A percentile compares a stretch with the other conserved stretches of the same genome.
Conservation (phyloP, 2,797 vertebrate species). For the Platalea minor region DNA sequence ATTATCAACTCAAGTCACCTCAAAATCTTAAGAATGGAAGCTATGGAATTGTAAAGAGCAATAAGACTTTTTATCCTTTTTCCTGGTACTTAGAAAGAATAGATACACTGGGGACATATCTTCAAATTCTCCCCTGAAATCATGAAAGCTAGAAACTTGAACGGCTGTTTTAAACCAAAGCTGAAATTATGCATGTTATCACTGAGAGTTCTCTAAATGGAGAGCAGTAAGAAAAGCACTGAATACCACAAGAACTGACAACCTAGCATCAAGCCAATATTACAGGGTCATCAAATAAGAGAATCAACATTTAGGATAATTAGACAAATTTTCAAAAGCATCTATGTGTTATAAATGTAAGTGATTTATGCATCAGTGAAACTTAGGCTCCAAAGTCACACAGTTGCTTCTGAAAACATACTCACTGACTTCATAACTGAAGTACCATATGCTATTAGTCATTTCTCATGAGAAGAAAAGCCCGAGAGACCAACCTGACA, state of each 20-base stretch:
- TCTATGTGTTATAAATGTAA: not conserved
- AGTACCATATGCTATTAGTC: constrained; percentile 42
- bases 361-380: constrained; percentile 4
- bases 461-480: constrained; percentile 57
- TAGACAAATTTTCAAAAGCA: not conserved
- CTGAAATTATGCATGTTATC: not conserved
- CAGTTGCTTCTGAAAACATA: constrained; percentile 28
- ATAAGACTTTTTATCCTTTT: not conserved
- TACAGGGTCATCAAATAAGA: not conserved
- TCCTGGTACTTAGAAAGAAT: not conserved
- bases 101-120: not conserved
- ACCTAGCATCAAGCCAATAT: not conserved
- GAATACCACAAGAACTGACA: not conserved
- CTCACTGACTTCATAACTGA: not conserved
- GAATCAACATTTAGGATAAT: not conserved
- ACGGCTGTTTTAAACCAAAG: not conserved
- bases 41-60: not conserved
- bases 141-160: not conserved
- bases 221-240: not conserved
- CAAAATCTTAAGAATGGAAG: not conserved
- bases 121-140: not conserved
- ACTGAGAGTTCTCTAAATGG: not conserved
- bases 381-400: not conserved
- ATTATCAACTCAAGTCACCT: not conserved
- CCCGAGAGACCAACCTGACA: constrained; percentile 54